These are phyloP conservation scores for Oriolus oriolus DNA, from an alignment of 2,113 vertebrate species.

Conservation along the genomic window DNA sequence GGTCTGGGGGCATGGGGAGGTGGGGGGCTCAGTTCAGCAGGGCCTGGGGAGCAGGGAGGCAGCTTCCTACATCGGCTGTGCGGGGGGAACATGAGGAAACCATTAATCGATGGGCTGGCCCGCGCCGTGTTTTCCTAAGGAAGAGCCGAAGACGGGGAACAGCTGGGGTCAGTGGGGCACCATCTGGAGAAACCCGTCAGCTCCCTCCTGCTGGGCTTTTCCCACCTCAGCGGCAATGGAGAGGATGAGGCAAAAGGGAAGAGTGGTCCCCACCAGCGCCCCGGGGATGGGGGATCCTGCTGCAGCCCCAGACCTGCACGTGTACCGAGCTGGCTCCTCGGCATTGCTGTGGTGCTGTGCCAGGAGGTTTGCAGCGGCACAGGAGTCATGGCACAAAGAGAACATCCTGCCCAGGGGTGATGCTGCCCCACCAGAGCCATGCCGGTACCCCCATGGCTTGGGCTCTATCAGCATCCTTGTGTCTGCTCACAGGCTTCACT, in stretches of 20 bases:
- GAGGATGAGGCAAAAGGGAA: neutral
- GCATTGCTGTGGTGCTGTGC: rapidly evolving
- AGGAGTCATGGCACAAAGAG: neutral
- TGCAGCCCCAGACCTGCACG: rapidly evolving
- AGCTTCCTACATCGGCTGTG: neutral
- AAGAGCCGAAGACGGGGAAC: slow-evolving; percentile 9
- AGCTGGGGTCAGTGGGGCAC: slow-evolving; percentile 20
- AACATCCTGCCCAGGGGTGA: too few relatives aligned
- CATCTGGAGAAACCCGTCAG: slow-evolving; percentile 31
- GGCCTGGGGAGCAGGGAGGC: neutral
- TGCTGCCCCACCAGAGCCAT: neutral
- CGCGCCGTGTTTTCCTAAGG: neutral
- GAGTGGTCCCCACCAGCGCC: rapidly evolving
- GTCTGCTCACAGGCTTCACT: neutral
- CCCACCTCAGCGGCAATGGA: neutral
- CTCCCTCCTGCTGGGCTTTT: neutral
- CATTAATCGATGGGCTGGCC: slow-evolving; percentile 38
- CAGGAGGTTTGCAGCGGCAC: rapidly evolving
- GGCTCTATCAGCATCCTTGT: neutral
- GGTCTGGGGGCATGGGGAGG: neutral
- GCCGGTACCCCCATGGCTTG: neutral
- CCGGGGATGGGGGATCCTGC: neutral
- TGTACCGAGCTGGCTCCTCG: rapidly evolving
- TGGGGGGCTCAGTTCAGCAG: neutral
- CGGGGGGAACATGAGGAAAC: slow-evolving; percentile 27